Base-by-base conservation (phyloP, 2,888 invertebrate genomes). In the Eulithis prunata region DNA sequence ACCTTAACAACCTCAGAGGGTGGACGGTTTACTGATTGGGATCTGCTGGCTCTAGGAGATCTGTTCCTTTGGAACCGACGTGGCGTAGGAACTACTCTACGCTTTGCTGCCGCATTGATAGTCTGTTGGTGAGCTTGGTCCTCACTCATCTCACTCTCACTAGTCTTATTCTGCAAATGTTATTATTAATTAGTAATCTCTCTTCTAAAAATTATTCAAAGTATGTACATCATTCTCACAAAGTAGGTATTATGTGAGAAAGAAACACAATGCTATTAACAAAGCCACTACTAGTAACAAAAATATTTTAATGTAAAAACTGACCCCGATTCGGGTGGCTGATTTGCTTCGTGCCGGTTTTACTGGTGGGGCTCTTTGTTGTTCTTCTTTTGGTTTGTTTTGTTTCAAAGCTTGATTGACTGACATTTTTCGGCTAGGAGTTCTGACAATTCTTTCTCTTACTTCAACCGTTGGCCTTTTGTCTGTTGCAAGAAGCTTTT, bases 61-160 rank as follows among this genome's bases (percentile, higher is more conserved):
- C 84, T 87, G 68, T 89, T 91, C 81, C 84, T 91, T 54, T 88
- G 81, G 72, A 90, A 92, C 54, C 93, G 82, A 47, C 91, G 85
- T 68, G 93, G 92, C 28, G 87, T 89, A 47, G 93, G 89, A 62
- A 87, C 80, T 57, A 86, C 83, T 80, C 85, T 93, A 57, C 93
- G 91, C 75, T 83, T 90, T 53, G 82, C 71, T 72, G 79, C 80
- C 66, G 79, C 76, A 72, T 78, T 73, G 66, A 74, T 67, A 77
- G 79, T 83, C 70, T 83, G 85, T 76, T 86, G 86, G 70, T 78
- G 80, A 68, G 72, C 77, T 81, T 89, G 90, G 80, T 93, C 93
- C 78, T 93, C 93, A 87, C 93, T 94, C 93, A 93, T 93, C 82
- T 94, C 93, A 90, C 93, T 94, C 83, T 94, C 93, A 93, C 93